These are phyloP conservation scores for Blastomussa wellsi DNA, from an alignment of 92 coral and sea anemone species.

Conservation along the genomic window DNA sequence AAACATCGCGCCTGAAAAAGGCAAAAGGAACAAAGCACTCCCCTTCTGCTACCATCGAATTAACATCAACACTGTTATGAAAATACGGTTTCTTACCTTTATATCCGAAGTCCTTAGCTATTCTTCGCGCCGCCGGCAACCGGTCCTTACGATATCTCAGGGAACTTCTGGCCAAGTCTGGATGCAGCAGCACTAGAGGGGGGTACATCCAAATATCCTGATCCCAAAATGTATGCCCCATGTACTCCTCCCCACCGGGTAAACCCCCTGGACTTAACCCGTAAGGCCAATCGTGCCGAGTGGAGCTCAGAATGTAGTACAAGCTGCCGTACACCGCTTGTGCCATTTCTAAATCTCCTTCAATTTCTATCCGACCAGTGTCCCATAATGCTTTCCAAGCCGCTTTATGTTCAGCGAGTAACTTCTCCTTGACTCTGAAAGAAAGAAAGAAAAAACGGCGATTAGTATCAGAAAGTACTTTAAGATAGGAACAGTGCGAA, in stretches of 20 bases:
- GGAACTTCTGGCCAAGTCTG: slow-evolving; percentile 73
- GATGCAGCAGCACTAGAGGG: slow-evolving; percentile 70
- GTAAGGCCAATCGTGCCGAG: slow-evolving; percentile 81
- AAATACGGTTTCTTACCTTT: slow-evolving; percentile 48
- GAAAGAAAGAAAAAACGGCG: not conserved
- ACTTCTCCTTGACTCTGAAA: slow-evolving; percentile 55
- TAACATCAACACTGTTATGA: too few species aligned
- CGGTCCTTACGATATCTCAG: slow-evolving; percentile 75
- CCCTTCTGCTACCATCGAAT: too few species aligned
- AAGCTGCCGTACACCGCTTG: slow-evolving; percentile 77
- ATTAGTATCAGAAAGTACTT: too few species aligned
- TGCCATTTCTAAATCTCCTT: slow-evolving; percentile 74
- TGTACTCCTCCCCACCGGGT: slow-evolving; percentile 83
- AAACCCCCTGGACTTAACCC: slow-evolving; percentile 91
- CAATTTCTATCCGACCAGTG: slow-evolving; percentile 70
- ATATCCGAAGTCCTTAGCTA: slow-evolving; percentile 70
- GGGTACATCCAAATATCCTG: slow-evolving; percentile 94
- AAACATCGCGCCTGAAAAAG: slow-evolving; percentile 77
- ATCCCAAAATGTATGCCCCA: slow-evolving; percentile 95
- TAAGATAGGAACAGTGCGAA: too few species aligned
- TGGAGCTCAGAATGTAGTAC: slow-evolving; percentile 84
- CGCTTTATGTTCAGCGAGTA: slow-evolving; percentile 64
- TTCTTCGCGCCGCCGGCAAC: slow-evolving; percentile 73
- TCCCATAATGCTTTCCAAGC: slow-evolving; percentile 81
- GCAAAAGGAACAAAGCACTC: not conserved